Conservation (phyloP, 2,113 vertebrate genomes). For the Saguinus imperator region DNA sequence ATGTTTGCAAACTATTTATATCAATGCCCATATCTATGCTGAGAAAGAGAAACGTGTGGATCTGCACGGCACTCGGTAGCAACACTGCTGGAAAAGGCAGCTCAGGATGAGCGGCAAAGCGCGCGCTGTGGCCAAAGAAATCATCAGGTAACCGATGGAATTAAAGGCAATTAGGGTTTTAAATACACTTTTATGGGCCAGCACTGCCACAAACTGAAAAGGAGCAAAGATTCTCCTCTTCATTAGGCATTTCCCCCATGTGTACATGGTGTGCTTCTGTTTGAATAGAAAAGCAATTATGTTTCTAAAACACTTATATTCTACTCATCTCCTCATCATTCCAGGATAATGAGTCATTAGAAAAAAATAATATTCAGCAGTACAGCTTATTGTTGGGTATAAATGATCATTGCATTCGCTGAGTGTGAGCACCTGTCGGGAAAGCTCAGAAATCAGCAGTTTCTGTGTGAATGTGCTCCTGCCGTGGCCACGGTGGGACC, state of each 20-base stretch:
- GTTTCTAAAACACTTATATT: constrained; percentile 76
- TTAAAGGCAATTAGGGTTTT: constrained; percentile 64
- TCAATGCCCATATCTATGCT: accelerated
- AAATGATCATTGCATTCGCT: constrained; percentile 63
- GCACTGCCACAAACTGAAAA: constrained; percentile 11
- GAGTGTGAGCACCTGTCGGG: constrained; percentile 22
- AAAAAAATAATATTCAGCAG: constrained; percentile 75
- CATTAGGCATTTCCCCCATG: constrained; percentile 62
- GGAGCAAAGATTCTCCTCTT: constrained; percentile 32
- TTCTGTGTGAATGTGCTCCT: not conserved
- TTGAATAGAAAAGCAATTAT: constrained; percentile 79
- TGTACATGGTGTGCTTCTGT: not conserved
- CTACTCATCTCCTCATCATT: constrained; percentile 72
- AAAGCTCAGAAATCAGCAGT: constrained; percentile 54
- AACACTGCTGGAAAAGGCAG: not conserved
- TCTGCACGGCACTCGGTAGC: accelerated
- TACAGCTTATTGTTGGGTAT: constrained; percentile 48
- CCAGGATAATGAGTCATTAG: constrained; percentile 76
- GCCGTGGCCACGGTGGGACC: not conserved
- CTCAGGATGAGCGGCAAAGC: accelerated
- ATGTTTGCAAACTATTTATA: not conserved
- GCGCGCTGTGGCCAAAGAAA: not conserved
- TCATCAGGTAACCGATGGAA: constrained; percentile 53
- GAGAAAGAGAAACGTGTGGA: accelerated
- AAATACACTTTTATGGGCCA: constrained; percentile 27